Evolutionary conservation across 2,888 invertebrate genomes (phyloP).

Genomic region (Nezara viridula): DNA sequence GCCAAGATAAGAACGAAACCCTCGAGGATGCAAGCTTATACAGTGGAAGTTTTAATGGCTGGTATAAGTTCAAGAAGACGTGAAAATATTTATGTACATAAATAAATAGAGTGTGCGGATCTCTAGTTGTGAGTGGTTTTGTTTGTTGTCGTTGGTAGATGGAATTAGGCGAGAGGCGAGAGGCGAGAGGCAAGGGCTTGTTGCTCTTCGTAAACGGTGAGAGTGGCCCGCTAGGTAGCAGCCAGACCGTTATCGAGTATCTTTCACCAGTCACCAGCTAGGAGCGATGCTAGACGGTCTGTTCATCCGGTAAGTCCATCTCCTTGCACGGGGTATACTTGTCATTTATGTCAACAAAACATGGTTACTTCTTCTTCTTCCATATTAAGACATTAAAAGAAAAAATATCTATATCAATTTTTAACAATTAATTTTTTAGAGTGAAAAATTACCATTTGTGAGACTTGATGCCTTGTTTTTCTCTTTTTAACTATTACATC

Average conservation of each 20-base stretch:
- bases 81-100: neutral
- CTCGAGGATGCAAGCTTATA: neutral
- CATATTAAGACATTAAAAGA: too few relatives aligned
- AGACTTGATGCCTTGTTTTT: too few relatives aligned
- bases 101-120: neutral
- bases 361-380: too few relatives aligned
- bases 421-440: too few relatives aligned
- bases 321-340: neutral
- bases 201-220: neutral
- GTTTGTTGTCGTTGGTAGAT: neutral
- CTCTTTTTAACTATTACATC: too few relatives aligned
- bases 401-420: too few relatives aligned
- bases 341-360: neutral
- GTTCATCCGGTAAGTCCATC: neutral
- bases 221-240: slow-evolving; percentile 23
- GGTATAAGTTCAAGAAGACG: neutral
- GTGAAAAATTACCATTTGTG: too few relatives aligned
- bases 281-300: neutral
- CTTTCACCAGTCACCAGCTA: neutral
- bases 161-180: neutral
- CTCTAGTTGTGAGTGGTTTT: neutral
- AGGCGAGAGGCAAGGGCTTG: neutral
- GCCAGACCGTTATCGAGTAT: neutral
- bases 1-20: neutral
- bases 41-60: neutral